Conservation (phyloP, 2,113 vertebrate genomes). For the Micromys minutus region DNA sequence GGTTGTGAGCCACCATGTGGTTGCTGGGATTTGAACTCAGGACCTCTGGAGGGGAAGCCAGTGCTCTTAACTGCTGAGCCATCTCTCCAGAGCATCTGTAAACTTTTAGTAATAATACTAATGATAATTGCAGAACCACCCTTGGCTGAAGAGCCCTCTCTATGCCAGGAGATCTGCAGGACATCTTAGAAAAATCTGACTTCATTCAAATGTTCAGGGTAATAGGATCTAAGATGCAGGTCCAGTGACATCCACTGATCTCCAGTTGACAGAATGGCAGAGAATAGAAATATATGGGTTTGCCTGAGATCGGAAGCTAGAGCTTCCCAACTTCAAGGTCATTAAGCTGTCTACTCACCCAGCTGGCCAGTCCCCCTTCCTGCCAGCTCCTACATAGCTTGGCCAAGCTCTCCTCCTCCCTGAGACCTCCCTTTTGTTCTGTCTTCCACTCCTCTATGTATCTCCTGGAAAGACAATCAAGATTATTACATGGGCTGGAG, state of each 20-base stretch:
- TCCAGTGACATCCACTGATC: not conserved
- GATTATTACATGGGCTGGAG: not conserved
- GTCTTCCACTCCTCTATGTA: not conserved
- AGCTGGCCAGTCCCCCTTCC: not conserved
- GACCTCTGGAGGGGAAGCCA: too few relatives aligned
- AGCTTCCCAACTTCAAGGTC: not conserved
- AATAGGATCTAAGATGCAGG: not conserved
- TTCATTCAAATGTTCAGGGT: not conserved
- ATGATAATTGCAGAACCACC: not conserved
- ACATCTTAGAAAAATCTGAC: not conserved
- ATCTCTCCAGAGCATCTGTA: too few relatives aligned
- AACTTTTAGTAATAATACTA: not conserved
- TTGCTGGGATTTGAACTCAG: too few relatives aligned
- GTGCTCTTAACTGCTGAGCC: too few relatives aligned
- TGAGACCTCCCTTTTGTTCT: not conserved
- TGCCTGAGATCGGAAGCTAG: not conserved
- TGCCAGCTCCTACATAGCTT: not conserved
- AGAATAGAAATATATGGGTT: not conserved
- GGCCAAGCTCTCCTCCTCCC: not conserved
- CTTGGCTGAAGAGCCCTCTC: not conserved
- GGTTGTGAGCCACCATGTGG: too few relatives aligned
- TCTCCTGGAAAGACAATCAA: constrained; percentile 7
- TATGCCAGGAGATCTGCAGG: not conserved
- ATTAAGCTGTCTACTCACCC: not conserved
- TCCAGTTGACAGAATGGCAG: not conserved